Base-by-base conservation (phyloP, 1,140 invertebrate genomes). In the Coelopa frigida region DNA sequence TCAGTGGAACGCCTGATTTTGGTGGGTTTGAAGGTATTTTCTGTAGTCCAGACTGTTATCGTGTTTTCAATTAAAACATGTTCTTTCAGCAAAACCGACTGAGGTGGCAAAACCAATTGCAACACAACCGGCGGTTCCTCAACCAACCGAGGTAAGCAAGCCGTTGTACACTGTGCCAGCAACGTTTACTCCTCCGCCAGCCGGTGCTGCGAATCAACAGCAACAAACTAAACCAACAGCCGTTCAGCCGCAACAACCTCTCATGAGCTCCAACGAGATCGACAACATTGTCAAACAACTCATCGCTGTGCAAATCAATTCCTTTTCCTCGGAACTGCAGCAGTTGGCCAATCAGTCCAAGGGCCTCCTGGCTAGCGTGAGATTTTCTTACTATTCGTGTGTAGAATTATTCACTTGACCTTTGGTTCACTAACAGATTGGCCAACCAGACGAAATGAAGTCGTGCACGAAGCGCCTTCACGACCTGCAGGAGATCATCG, bases 291-390 rank as follows among this genome's bases (percentile, higher is more conserved):
- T 70, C n/a, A 52, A 46, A 2, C 56, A 61, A 39, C 61, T 70
- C 31, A 68, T 70, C 44, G 58, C 61, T 17, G 55, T 71, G 18
- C 75, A 85, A 73, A 78, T 82, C 2, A 68, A 73, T 20, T 72
- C 77, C 32, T 82, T 85, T 56, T 75, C 80, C 51, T 63, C 70
- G 46, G 81, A 85, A 56, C 53, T 85, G 2, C 71, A 74, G 48
- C 73, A 76, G 31, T 73, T 84, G 46, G 67, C 77, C 42, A 59
- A 70, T 3, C 70, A 72, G 40, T 73, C 73, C 1, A 64, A 56
- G 23, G 59, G 67, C 22, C 53, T 77, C 11, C 67, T 78, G 15
- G 61, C 69, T 4, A 68, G 73, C 60, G 72, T 80, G 48, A 57
- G 42, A 33, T 27, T 46, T 37, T 10, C 20, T 17, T 29, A 43